Evolutionary conservation across 2,888 invertebrate genomes (phyloP).

Genomic region (Pardosa pseudoannulata): DNA sequence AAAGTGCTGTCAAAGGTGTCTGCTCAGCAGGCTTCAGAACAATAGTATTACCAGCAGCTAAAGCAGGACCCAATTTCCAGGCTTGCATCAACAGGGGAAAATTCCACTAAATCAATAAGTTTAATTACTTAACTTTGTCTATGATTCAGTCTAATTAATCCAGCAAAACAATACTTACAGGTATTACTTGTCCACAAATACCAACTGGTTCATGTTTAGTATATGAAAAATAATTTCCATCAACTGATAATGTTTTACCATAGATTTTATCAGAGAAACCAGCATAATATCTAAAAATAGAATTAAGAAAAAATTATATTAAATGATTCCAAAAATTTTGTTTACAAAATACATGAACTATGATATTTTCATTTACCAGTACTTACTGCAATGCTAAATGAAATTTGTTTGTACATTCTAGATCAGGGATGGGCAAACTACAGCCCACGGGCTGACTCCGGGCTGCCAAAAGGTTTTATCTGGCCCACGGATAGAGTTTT

Average conservation of each 20-base stretch:
- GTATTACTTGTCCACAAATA: constrained; percentile 82
- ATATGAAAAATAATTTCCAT: constrained; percentile 80
- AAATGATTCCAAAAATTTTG: too few relatives aligned
- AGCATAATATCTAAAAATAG: constrained; percentile 83
- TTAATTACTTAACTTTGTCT: too few relatives aligned
- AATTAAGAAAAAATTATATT: too few relatives aligned
- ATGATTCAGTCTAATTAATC: too few relatives aligned
- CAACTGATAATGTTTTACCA: constrained; percentile 86
- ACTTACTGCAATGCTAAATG: too few relatives aligned
- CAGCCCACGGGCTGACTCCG: too few relatives aligned
- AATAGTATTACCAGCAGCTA: constrained; percentile 83
- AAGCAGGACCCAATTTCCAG: constrained; percentile 90
- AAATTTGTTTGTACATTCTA: too few relatives aligned
- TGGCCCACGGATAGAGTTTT: too few relatives aligned
- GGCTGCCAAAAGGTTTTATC: too few relatives aligned
- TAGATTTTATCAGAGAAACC: constrained; percentile 92
- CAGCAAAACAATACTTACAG: constrained; percentile 76
- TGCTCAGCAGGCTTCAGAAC: constrained; percentile 97
- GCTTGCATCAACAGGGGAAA: constrained; percentile 86
- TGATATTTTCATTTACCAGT: too few relatives aligned
- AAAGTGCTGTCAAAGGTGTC: constrained; percentile 92
- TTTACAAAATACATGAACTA: too few relatives aligned
- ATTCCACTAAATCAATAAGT: constrained; percentile 74
- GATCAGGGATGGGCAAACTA: too few relatives aligned
- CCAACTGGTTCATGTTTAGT: constrained; percentile 83